phyloP scores from a whole-genome alignment of 2,888 invertebrate genomes.

The Cinara cedri region DNA sequence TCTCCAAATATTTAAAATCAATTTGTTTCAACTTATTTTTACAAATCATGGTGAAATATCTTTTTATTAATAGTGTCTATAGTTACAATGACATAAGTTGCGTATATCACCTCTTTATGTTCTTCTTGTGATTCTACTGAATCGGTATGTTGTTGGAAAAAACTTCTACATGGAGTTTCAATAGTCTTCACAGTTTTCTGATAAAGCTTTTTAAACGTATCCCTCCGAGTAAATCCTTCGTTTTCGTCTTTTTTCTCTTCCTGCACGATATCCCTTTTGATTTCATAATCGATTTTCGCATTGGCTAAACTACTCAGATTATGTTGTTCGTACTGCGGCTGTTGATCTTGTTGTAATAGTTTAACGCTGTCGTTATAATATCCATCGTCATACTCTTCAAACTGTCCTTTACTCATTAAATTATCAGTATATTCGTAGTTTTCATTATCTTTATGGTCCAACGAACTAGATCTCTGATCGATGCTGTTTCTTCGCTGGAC shows the following conservation, averaged over 20 bases:
- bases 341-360: conserved; percentile 58
- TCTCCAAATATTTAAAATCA: too few species aligned
- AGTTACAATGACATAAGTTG: not conserved
- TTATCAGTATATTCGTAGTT: conserved; percentile 27
- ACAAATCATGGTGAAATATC: not conserved
- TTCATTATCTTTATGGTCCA: conserved; percentile 57
- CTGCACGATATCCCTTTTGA: not conserved
- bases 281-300: conserved; percentile 5
- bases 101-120: conserved; percentile 62
- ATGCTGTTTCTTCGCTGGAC: conserved; percentile 56
- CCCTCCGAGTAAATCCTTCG: conserved; percentile 58
- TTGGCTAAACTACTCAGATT: conserved; percentile 59
- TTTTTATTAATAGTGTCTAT: not conserved
- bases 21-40: too few species aligned
- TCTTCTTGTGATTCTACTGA: conserved; percentile 68
- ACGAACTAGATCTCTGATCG: conserved; percentile 58
- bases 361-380: conserved; percentile 56
- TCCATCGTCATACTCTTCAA: conserved; percentile 59
- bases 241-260: conserved; percentile 50
- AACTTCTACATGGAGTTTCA: conserved; percentile 42
- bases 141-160: conserved; percentile 62
- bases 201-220: conserved; percentile 59
- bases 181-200: conserved; percentile 55
- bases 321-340: conserved; percentile 61
- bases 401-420: conserved; percentile 55